Evolutionary conservation across 2,113 vertebrate species (phyloP), one percentile per base, ranked within the genome.

Genomic region (Noturus placidus): DNA sequence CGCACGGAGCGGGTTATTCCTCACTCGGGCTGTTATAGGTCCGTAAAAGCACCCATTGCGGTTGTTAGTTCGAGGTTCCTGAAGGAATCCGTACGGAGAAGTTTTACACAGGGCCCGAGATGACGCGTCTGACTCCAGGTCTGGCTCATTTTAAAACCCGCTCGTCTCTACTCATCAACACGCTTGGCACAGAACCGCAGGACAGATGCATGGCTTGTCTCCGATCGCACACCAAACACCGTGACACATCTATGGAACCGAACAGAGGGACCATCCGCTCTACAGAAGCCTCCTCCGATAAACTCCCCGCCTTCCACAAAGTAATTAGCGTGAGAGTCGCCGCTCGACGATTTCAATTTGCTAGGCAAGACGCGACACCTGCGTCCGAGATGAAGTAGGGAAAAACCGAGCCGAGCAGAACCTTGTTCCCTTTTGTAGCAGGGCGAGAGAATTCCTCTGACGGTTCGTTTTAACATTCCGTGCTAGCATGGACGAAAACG

Each of bases 311-410:
- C 82, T 79, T 88, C 87, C 13, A 61, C 70, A 30, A 20, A 88
- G 87, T 69, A 89, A 88, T 90, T 85, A 90, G 81, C 86, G 52
- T 81, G 81, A 86, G 84, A 86, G 57, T 83, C 61, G 70, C 82
- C 78, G 88, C 87, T 81, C 82, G 85, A 80, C 76, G 52, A 86
- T 91, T 90, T 89, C 89, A 90, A 89, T 91, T 90, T 88, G 81
- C 88, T 86, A 74, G 78, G 83, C 87, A 59, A 91, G 84, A 87
- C 65, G 70, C 79, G 72, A 88, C 90, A 83, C 87, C 89, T 82
- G 89, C 84, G 69, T 86, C 67, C 70, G 50, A 87, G 88, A 88
- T 33, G 86, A 52, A 69, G 59, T 38, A 50, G 78, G n/a, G 63
- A 65, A 86, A 88, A 88, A 89, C 88, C 83, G 87, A 82, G 88